A percentile compares a stretch with the other conserved stretches of the same genome.
Conservation (phyloP, 2,113 vertebrate species). For the Albula goreensis region DNA sequence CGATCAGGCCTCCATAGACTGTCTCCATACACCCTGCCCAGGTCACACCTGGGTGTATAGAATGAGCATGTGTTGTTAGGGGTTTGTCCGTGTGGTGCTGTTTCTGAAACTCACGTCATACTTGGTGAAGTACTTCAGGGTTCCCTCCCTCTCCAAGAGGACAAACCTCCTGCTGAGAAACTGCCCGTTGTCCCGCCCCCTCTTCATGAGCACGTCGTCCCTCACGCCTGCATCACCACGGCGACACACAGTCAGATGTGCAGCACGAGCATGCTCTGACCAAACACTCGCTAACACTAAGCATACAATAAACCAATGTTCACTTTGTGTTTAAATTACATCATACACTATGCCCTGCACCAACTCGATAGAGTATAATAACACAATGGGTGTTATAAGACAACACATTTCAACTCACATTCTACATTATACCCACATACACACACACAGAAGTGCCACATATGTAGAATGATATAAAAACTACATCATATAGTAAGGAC, state of each 20-base stretch:
- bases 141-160: slow-evolving; percentile 81
- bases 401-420: no score
- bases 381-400: no score
- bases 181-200: slow-evolving; percentile 84
- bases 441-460: no score
- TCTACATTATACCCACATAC: not conserved
- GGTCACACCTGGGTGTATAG: no score
- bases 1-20: not conserved
- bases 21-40: not conserved
- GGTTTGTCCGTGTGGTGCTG: not conserved
- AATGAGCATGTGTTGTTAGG: not conserved
- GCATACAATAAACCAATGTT: not conserved
- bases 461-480: no score
- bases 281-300: no score
- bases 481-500: no score
- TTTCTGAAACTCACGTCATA: slow-evolving; percentile 75
- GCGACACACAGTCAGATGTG: slow-evolving; percentile 8
- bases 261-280: not conserved
- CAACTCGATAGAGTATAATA: no score
- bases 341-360: no score
- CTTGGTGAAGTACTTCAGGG: slow-evolving; percentile 85
- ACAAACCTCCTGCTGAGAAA: slow-evolving; percentile 82
- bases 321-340: no score
- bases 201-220: slow-evolving; percentile 83
- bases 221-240: slow-evolving; percentile 61